Percentiles rank a stretch among this genome's conserved stretches.
Evolutionary conservation across 2,797 vertebrate genomes (phyloP).

Genomic region (Pseudomugil tenellus): DNA sequence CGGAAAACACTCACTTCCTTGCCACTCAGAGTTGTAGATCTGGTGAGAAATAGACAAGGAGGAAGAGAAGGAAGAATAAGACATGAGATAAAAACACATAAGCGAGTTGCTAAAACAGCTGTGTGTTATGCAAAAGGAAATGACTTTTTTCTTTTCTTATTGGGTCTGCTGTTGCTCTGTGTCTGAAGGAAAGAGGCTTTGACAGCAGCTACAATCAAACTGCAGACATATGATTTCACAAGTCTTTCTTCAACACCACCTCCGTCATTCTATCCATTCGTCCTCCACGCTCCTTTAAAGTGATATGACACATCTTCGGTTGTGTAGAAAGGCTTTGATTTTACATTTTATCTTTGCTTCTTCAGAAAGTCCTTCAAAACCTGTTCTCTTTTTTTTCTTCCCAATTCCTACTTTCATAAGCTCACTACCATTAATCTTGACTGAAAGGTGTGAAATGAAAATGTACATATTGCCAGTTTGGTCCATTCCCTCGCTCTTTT

Average conservation of each 20-base stretch:
- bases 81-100: conserved; percentile 11
- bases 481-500: not conserved
- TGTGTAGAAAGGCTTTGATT: not conserved
- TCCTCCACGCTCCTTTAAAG: conserved; percentile 26
- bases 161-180: conserved; percentile 17
- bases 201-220: conserved; percentile 26
- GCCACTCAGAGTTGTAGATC: conserved; percentile 44
- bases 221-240: conserved; percentile 23
- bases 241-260: conserved; percentile 23
- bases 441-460: conserved; percentile 54
- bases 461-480: conserved; percentile 14
- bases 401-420: not conserved
- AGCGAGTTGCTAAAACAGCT: conserved; percentile 10
- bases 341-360: not conserved
- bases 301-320: conserved; percentile 32
- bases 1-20: conserved; percentile 69
- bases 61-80: conserved; percentile 26
- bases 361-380: conserved; percentile 15
- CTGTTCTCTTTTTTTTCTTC: not conserved
- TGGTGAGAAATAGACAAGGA: conserved; percentile 46
- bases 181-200: conserved; percentile 19
- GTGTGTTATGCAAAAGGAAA: conserved; percentile 12
- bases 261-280: conserved; percentile 16
- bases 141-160: not conserved
- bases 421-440: conserved; percentile 30